phyloP scores from a whole-genome alignment of 2,797 vertebrate genomes.

The Paramormyrops hopkinsi region DNA sequence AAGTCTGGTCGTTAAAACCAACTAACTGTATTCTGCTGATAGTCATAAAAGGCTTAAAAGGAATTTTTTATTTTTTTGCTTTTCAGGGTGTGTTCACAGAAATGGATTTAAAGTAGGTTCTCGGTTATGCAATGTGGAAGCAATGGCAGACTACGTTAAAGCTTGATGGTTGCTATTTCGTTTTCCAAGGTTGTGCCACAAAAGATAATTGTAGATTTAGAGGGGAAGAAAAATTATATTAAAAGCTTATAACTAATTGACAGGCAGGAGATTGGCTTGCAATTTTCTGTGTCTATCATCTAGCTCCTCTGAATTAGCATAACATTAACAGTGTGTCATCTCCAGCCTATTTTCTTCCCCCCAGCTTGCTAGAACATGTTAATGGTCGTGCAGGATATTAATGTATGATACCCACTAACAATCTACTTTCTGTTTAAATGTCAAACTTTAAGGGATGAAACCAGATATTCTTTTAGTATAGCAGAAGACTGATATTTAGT shows the following conservation, averaged over 20 bases:
- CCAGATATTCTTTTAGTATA: conserved; percentile 40
- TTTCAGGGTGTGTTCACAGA: background rate
- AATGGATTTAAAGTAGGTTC: background rate
- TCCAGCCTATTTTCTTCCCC: conserved; percentile 11
- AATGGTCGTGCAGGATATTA: conserved; percentile 51
- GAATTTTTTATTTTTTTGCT: conserved; percentile 17
- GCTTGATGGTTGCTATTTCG: conserved; percentile 1
- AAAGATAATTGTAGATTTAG: conserved; percentile 18
- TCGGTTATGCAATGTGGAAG: background rate
- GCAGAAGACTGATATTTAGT: conserved; percentile 46
- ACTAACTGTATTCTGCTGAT: background rate
- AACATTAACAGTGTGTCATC: conserved; percentile 17
- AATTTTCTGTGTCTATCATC: conserved; percentile 31
- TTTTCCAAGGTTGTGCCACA: conserved; percentile 23
- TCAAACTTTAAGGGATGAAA: conserved; percentile 46
- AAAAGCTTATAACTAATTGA: conserved; percentile 24
- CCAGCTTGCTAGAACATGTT: conserved; percentile 49
- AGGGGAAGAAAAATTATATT: conserved; percentile 19
- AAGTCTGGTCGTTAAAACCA: background rate
- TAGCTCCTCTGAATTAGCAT: conserved; percentile 14
- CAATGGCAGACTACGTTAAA: background rate
- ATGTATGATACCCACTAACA: conserved; percentile 47
- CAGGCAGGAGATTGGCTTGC: conserved; percentile 34
- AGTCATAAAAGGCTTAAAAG: background rate
- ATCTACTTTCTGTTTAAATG: conserved; percentile 47